Evolutionary conservation across 2,888 invertebrate species (phyloP).

Genomic region (Agrochola litura): DNA sequence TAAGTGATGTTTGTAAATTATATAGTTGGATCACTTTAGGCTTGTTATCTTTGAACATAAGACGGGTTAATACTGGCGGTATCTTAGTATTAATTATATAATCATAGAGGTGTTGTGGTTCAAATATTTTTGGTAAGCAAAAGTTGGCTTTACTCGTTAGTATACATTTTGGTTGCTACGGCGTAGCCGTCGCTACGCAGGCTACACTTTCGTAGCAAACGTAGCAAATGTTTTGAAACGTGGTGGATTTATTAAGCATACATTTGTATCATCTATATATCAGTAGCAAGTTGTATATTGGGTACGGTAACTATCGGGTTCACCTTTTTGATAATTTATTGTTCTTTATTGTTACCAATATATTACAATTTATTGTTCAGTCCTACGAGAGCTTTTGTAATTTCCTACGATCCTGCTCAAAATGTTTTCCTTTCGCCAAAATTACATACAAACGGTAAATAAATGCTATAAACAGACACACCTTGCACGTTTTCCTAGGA

Average conservation of each 20-base stretch:
- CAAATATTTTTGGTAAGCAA: not conserved
- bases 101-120: not conserved
- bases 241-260: not conserved
- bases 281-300: not conserved
- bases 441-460: not conserved
- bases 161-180: constrained; percentile 25
- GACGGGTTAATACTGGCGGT: not conserved
- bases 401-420: not conserved
- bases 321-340: no score
- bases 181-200: constrained; percentile 38
- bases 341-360: no score
- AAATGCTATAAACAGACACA: not conserved
- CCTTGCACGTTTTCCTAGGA: not conserved
- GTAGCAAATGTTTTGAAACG: constrained; percentile 5
- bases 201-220: constrained; percentile 17
- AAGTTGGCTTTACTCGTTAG: not conserved
- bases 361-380: no score
- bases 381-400: not conserved
- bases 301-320: not conserved
- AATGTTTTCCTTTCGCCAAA: not conserved
- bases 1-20: constrained; percentile 48
- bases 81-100: constrained; percentile 19
- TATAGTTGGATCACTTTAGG: constrained; percentile 22
- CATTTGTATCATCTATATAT: not conserved
- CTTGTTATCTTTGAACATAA: constrained; percentile 43